Evolutionary conservation across 2,113 vertebrate genomes (phyloP).

Genomic region (Pangasianodon gigas): DNA sequence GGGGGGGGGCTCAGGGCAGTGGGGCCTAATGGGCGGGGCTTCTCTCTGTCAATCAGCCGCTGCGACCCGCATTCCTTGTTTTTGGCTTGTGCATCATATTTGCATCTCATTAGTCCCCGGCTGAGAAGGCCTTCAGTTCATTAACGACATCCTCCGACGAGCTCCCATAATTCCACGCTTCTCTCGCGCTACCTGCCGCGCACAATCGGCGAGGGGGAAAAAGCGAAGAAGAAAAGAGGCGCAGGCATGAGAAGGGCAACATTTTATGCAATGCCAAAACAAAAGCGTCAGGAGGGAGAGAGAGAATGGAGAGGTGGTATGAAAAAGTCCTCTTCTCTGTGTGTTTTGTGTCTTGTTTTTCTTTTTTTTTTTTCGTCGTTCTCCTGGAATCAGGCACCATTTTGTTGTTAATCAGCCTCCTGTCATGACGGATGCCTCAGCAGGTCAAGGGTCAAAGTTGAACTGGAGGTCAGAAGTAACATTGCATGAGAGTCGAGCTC

Average conservation of each 20-base stretch:
- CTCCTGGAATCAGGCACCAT: constrained; percentile 91
- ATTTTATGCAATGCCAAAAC: constrained; percentile 81
- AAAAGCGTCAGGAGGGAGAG: constrained; percentile 62
- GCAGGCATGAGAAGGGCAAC: constrained; percentile 66
- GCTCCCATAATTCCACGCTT: constrained; percentile 89
- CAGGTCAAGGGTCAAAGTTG: constrained; percentile 98
- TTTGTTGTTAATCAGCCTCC: constrained; percentile 97
- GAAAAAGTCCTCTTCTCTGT: constrained; percentile 79
- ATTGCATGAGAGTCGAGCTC: constrained; percentile 88
- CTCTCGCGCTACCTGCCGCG: constrained; percentile 90
- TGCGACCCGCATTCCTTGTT: constrained; percentile 74
- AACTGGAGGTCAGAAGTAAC: constrained; percentile 96
- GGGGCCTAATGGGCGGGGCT: constrained; percentile 45
- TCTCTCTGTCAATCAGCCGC: constrained; percentile 73
- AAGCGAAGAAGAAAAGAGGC: constrained; percentile 61
- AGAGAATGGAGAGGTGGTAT: constrained; percentile 56
- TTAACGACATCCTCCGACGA: constrained; percentile 86
- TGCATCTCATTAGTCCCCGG: constrained; percentile 93
- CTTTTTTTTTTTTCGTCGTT: constrained; percentile 72
- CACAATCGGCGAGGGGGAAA: constrained; percentile 66
- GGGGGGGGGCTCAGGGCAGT: constrained; percentile 42
- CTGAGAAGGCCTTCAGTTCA: constrained; percentile 89
- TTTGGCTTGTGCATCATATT: constrained; percentile 96
- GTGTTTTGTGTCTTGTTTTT: constrained; percentile 38
- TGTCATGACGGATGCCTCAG: constrained; percentile 94